A percentile compares a stretch with the other conserved stretches of the same genome.
These are phyloP conservation scores for Hirtodrosophila alboralis DNA, from an alignment of 2,888 invertebrate genomes.

Conservation along the genomic window DNA sequence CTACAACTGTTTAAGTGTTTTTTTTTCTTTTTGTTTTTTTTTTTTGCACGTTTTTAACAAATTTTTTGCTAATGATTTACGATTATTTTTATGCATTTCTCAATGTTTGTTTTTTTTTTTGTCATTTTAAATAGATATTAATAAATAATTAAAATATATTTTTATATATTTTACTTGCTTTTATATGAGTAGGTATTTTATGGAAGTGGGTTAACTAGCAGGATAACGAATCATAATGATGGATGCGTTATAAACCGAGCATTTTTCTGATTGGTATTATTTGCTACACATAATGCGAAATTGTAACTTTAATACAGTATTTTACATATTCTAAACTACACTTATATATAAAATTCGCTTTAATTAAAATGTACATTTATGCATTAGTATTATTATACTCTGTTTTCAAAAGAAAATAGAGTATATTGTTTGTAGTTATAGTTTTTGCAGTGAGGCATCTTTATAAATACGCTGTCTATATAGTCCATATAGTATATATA, in stretches of 20 bases:
- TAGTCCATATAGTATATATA: slow-evolving; percentile 22
- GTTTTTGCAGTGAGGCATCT: slow-evolving; percentile 39
- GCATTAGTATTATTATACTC: slow-evolving; percentile 41
- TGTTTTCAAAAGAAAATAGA: too few relatives aligned
- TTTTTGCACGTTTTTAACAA: slow-evolving; percentile 59
- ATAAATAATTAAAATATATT: slow-evolving; percentile 65
- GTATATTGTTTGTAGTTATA: slow-evolving; percentile 34
- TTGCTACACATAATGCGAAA: slow-evolving; percentile 56
- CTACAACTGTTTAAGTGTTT: slow-evolving; percentile 67
- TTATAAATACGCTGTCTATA: slow-evolving; percentile 23
- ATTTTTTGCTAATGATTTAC: slow-evolving; percentile 62
- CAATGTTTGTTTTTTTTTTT: slow-evolving; percentile 28
- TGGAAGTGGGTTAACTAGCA: slow-evolving; percentile 56
- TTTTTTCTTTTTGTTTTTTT: slow-evolving; percentile 24
- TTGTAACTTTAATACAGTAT: slow-evolving; percentile 71
- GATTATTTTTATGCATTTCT: slow-evolving; percentile 49
- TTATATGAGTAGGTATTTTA: slow-evolving; percentile 54
- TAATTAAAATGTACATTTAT: slow-evolving; percentile 63
- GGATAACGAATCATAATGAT: slow-evolving; percentile 35
- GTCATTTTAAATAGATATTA: slow-evolving; percentile 67
- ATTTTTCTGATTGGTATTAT: slow-evolving; percentile 60
- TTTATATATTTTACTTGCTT: slow-evolving; percentile 36
- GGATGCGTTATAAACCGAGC: slow-evolving; percentile 56
- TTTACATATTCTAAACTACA: slow-evolving; percentile 64
- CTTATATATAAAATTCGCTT: slow-evolving; percentile 55